Conservation (phyloP, 2,797 vertebrate genomes). For the Syncerus caffer region DNA sequence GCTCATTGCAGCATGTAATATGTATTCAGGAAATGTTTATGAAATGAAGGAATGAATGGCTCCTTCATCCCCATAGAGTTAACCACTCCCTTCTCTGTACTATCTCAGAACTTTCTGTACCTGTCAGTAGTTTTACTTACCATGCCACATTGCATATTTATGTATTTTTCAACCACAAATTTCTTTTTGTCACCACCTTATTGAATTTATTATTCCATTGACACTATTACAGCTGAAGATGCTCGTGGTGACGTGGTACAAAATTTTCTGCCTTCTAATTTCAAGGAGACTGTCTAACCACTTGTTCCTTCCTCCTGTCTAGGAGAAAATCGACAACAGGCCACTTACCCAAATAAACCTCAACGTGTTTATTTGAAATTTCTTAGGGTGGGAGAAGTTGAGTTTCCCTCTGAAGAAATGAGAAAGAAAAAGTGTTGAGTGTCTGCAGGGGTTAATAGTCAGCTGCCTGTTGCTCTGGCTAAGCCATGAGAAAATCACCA, state of each 20-base stretch:
- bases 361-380: not conserved
- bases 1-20: not conserved
- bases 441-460: not conserved
- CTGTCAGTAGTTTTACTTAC: not conserved
- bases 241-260: conserved; percentile 58
- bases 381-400: not conserved
- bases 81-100: not conserved
- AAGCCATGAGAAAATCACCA: not conserved
- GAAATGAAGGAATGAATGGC: not conserved
- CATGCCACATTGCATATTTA: not conserved
- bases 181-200: conserved; percentile 38
- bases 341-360: conserved; percentile 13
- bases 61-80: not conserved
- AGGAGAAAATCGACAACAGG: not conserved
- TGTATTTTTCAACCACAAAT: not conserved
- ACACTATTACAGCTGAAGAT: conserved; percentile 74
- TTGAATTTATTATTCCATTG: conserved; percentile 79
- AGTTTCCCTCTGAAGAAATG: not conserved
- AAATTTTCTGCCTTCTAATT: conserved; percentile 13
- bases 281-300: not conserved
- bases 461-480: not conserved
- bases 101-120: not conserved
- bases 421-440: not conserved
- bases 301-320: too few species aligned
- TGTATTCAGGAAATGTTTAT: not conserved